These are phyloP conservation scores for Aix galericulata DNA, from an alignment of 2,113 vertebrate genomes.

Conservation along the genomic window DNA sequence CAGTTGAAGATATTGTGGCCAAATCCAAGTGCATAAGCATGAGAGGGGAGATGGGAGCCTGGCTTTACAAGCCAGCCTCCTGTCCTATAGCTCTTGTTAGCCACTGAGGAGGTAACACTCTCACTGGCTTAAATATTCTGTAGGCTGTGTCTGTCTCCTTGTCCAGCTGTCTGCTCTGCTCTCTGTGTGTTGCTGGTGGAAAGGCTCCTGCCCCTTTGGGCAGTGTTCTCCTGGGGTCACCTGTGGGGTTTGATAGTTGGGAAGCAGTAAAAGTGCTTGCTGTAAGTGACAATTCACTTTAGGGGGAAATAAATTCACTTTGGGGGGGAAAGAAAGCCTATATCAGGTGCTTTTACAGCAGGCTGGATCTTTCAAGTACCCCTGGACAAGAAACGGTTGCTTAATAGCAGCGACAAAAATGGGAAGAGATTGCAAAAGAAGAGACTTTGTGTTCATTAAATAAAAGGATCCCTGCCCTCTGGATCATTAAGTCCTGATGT, in stretches of 20 bases:
- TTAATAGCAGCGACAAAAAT: not conserved
- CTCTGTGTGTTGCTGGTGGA: not conserved
- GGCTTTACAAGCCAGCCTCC: not conserved
- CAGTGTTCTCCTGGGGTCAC: not conserved
- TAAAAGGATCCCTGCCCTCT: not conserved
- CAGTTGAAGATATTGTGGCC: not conserved
- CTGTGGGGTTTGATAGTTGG: not conserved
- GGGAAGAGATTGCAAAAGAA: not conserved
- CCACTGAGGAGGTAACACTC: slow-evolving; percentile 22
- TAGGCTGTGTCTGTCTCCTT: not conserved
- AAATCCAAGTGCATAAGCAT: not conserved
- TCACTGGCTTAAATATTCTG: not conserved
- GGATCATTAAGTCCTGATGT: not conserved
- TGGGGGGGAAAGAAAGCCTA: not conserved
- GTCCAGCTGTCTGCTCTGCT: not conserved
- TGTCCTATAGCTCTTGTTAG: not conserved
- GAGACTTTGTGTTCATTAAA: not conserved
- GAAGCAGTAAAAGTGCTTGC: not conserved
- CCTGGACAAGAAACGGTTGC: not conserved
- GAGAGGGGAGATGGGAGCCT: not conserved
- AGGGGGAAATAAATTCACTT: no score
- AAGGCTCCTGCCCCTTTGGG: not conserved
- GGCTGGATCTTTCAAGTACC: not conserved
- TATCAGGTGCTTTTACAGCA: not conserved
- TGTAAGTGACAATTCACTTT: not conserved